Percentiles rank a stretch among this genome's conserved stretches.
These are phyloP conservation scores for Dryococelus australis DNA, from an alignment of 2,888 invertebrate genomes.

Conservation along the genomic window DNA sequence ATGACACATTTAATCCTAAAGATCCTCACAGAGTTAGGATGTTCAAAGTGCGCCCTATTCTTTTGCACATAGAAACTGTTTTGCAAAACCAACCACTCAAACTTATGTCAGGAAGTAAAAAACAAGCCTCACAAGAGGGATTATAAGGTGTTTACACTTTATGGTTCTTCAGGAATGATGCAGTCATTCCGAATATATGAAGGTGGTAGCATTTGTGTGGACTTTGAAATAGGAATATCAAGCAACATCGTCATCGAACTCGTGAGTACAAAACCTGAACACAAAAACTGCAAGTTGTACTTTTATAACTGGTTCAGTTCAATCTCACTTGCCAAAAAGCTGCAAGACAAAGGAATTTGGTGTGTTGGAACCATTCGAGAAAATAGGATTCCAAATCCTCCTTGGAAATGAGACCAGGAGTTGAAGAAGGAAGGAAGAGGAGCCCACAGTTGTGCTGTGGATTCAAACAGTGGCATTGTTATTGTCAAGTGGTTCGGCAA, in stretches of 20 bases:
- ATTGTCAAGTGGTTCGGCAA: not conserved
- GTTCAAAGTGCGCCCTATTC: slow-evolving; percentile 46
- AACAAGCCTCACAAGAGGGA: slow-evolving; percentile 44
- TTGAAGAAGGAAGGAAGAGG: not conserved
- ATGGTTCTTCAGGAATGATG: slow-evolving; percentile 48
- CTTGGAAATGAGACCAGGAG: not conserved
- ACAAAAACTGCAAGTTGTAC: slow-evolving; percentile 43
- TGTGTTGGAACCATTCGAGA: slow-evolving; percentile 13
- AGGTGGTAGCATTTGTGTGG: slow-evolving; percentile 48
- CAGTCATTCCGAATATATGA: slow-evolving; percentile 52
- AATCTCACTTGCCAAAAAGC: not conserved
- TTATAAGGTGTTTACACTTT: slow-evolving; percentile 41
- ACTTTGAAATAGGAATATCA: slow-evolving; percentile 48
- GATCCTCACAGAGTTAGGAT: slow-evolving; percentile 45
- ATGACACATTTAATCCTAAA: slow-evolving; percentile 32
- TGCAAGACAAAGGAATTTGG: slow-evolving; percentile 25
- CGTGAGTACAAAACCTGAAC: slow-evolving; percentile 37
- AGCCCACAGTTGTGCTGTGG: not conserved
- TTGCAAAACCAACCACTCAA: slow-evolving; percentile 45
- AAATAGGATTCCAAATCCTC: not conserved
- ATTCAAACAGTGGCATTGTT: not conserved
- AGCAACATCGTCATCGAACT: slow-evolving; percentile 47
- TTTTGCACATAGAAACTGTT: slow-evolving; percentile 43
- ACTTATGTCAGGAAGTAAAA: slow-evolving; percentile 43
- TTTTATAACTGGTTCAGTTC: slow-evolving; percentile 32